Evolutionary conservation across 2,113 vertebrate genomes (phyloP).

Genomic region (Pyrgilauda ruficollis): DNA sequence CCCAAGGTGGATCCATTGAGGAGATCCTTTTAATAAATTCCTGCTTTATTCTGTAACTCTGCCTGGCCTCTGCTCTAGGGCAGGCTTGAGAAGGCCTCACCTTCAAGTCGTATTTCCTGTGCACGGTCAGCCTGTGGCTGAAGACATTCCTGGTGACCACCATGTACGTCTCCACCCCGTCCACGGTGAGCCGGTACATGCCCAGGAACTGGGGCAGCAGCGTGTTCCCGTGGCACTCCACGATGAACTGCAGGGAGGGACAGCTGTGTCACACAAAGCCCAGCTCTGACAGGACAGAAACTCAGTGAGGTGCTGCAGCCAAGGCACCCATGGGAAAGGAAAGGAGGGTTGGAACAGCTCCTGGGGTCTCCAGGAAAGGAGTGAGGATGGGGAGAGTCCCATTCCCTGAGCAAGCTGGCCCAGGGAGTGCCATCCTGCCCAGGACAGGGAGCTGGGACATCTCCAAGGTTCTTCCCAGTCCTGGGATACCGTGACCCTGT

Average conservation of each 20-base stretch:
- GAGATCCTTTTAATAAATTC: too few relatives aligned
- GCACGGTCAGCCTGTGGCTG: slow-evolving; percentile 91
- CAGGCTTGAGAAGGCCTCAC: slow-evolving; percentile 54
- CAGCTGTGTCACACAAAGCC: not conserved
- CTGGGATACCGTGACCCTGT: not conserved
- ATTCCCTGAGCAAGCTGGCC: not conserved
- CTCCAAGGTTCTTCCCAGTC: not conserved
- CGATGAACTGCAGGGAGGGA: slow-evolving; percentile 85
- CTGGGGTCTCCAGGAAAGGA: not conserved
- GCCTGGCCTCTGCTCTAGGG: not conserved
- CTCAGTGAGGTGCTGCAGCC: not conserved
- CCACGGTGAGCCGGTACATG: slow-evolving; percentile 96
- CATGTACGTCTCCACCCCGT: slow-evolving; percentile 96
- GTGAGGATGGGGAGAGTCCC: not conserved
- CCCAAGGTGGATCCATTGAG: too few relatives aligned
- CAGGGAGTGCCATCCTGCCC: not conserved
- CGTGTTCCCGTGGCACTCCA: slow-evolving; percentile 96
- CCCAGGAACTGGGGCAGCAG: slow-evolving; percentile 96
- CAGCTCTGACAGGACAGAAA: not conserved
- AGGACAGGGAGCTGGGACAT: not conserved
- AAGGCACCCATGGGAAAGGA: fast-evolving
- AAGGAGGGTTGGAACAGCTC: not conserved
- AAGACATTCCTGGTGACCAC: slow-evolving; percentile 95
- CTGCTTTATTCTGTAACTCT: not conserved
- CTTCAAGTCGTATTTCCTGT: slow-evolving; percentile 97